Base-by-base conservation (phyloP, 2,888 invertebrate species). In the Crematogaster levior region DNA sequence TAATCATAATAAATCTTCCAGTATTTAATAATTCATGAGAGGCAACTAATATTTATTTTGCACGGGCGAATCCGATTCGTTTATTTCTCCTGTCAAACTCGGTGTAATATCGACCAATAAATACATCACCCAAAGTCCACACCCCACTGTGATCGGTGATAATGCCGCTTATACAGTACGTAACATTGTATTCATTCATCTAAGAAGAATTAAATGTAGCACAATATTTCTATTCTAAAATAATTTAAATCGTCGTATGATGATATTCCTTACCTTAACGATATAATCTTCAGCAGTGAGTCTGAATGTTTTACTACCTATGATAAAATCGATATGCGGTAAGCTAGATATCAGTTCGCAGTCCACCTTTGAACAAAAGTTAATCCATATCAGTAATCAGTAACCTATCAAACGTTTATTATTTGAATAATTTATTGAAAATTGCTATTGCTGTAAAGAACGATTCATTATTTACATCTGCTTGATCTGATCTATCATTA, bases 51-150 rank as follows among this genome's bases (percentile, higher is more conserved):
- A 34, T 77, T 94, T 95, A 95, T 91, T n/a, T 94, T 58, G 97
- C 96, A 89, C 94, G 93, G 56, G 99, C 99, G 95, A 99, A 98
- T 82, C 99, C 99, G 91, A 99, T 96, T 84, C 98, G 96, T 93
- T 97, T 96, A 93, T 98, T 98, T 88, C 96, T 97, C 95, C 98
- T 95, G 95, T 99, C 99, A 95, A 99, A 99, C 95, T 98, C 98
- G 0, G 99, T 98, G 95, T 99, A 99, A 95, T 96, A 99, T 93
- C 97, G 97, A 84, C 99, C 99, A 94, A 99, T 98, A 95, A 99
- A 99, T 88, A 99, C 98, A 95, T 99, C 99, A 79, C 99, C 99
- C 85, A 99, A 96, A 95, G 99, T 99, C 99, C 99, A 99, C 88
- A 99, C 95, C 21, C n/a, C n/a, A n/a, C n/a, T n/a, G n/a, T n/a